Evolutionary conservation across 2,797 vertebrate genomes (phyloP), one percentile per base, ranked within the genome.

Genomic region (Chaunax sp.): DNA sequence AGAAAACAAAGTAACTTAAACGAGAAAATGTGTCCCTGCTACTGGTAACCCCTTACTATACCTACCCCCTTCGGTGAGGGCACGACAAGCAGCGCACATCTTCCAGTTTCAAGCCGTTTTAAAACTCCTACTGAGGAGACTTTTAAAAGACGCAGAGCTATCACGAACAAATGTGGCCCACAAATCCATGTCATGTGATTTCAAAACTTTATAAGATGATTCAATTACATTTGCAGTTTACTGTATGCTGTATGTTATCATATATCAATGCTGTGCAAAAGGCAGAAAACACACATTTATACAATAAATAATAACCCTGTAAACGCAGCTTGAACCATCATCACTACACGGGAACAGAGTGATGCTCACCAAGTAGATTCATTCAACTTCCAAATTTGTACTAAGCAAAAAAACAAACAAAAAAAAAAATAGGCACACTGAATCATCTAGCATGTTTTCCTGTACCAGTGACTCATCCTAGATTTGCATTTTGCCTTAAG

Each of bases 231-330:
- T 25, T 50, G 37, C n/a, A 64, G 9, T 22, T 19, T 28, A 26
- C 5, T 13, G 26, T 41, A n/a, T 20, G 50, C 38, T 16, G 46
- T n/a, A 75, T 25, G 33, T 58, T 46, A 15, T 12, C 7, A 61
- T 12, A 70, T 47, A 59, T 45, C 16, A 77, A 55, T 74, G 38
- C 56, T 71, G 60, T 79, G 79, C 52, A 81, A 66, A 38, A 13
- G 23, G 51, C 19, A 35, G 65, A 59, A 62, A 61, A 44, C 51
- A 4, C 44, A 52, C 35, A 77, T 57, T 19, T 45, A 35, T 71
- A 75, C 35, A 79, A 81, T 73, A 82, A 72, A 50, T 52, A 41
- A 66, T 14, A n/a, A 44, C 19, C 51, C 41, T 69, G 49, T 69
- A 74, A 78, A 80, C 44, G 18, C 50, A 62, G 40, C 56, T 55